Base-by-base conservation (phyloP, 2,797 vertebrate genomes). In the Onychomys leucogaster region DNA sequence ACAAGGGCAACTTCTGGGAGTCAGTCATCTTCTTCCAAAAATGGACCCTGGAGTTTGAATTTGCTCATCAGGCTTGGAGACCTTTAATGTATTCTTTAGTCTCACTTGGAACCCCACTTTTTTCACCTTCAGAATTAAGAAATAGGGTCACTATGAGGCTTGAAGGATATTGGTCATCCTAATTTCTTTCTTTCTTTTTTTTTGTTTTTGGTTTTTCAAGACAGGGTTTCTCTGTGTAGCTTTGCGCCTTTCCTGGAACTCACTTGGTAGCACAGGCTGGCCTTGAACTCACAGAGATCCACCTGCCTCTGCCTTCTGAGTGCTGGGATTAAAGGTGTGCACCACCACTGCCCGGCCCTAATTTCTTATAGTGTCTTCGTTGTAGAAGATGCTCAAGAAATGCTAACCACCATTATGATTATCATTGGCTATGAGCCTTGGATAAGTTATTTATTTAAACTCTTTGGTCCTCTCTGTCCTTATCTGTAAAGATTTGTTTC, bases 401-500 rank as follows among this genome's bases (percentile, higher is more conserved):
- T 96, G 14, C 34, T 93, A 96, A 43, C 43, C 13, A 14, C 29
- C 32, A 63, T 94, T 91, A 80, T 86, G 88, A 88, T 88, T 91
- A 73, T 92, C 82, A 55, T n/a, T 88, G 37, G 19, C 67, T 89
- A 14, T 95, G 61, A 34, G 23, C 55, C 84, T 78, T 91, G 43
- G 59, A 34, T 57, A 92, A 92, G n/a, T 96, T 94, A 87, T 91
- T 75, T 91, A 93, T 91, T 75, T 91, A 91, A 91, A 91, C 46
- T 94, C 87, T 88, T 87, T 91, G 52, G 49, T 63, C 76, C 43
- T 96, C 88, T 73, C 81, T 94, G 41, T 81, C 25, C 27, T 97
- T 80, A 94, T 81, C 80, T 94, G 32, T 94, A 93, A 97, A 93
- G 75, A 91, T 92, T 75, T 94, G n/a, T 65, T 76, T 96, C 61